Evolutionary conservation across 2,113 vertebrate species (phyloP), one percentile per base, ranked within the genome.

Genomic region (Halichoerus grypus): DNA sequence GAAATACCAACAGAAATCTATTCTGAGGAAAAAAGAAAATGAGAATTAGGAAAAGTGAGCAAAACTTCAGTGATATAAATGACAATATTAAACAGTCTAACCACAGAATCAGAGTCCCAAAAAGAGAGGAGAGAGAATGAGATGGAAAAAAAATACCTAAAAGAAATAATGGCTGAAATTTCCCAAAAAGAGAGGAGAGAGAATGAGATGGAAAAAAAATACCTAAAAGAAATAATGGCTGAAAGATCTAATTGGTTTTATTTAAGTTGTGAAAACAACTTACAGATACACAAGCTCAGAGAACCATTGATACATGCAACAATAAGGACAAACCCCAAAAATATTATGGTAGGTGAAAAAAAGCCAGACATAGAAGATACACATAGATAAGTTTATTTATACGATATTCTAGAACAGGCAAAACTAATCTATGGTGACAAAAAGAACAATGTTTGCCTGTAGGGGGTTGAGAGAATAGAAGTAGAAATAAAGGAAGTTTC

Each of bases 211-310:
- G 28, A 18, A 77, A 63, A 84, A 51, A n/a, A 39, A 24, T 28
- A 39, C 22, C 49, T 42, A 85, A 69, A 69, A 93, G 39, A 91
- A 95, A 80, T 51, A 88, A 84, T 85, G 31, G 19, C 28, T 69
- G 2, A 83, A 19, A 33, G n/a, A n/a, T n/a, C n/a, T n/a, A n/a
- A n/a, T n/a, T n/a, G n/a, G n/a, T n/a, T n/a, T n/a, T n/a, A n/a
- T n/a, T n/a, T n/a, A n/a, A n/a, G n/a, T 69, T 76, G 71, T 61
- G n/a, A 24, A 91, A 72, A 91, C 79, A 91, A 88, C 57, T 36
- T 77, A 88, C 3, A 74, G 33, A 61, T 67, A 31, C n/a, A 84
- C 5, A 80, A 65, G 69, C 46, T 79, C 74, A 87, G 49, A 85
- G 83, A 90, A 76, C 59, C 77, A 36, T 7, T 82, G 12, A 95